Base-by-base conservation (phyloP, 92 coral and sea anemone genomes). In the Parazoanthus swiftii region DNA sequence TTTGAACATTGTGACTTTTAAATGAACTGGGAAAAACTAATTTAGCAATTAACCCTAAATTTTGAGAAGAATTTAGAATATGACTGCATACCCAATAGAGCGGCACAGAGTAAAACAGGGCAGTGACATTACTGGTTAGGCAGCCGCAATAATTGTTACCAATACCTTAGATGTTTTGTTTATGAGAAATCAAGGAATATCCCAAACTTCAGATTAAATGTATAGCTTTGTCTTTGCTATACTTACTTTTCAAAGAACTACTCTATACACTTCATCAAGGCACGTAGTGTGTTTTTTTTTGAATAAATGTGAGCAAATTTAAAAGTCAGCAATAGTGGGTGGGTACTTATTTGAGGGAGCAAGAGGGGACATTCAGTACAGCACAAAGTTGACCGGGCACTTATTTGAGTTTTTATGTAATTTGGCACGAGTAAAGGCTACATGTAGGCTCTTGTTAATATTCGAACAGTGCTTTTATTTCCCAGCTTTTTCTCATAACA, bases 121-220 rank as follows among this genome's bases (percentile, higher is more conserved):
- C 71, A 65, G 1, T 65, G 71, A 65, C 8, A 11, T 65, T 65
- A 65, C 71, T 65, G 71, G 71, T 65, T 65, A 65, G 71, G 71
- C 71, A 65, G 71, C 71, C 71, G 71, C 71, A 65, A 65, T 65
- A 65, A 65, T 65, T 65, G 71, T 65, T 65, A 65, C 71, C 71
- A 3, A 65, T 65, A 65, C 16, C 71, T 65, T 65, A 65, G 16
- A 0, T 65, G 71, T 65, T 65, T 65, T 65, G 71, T 65, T 65
- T 65, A 65, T 65, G 71, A 65, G 71, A 65, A 65, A 65, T 65
- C 71, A 65, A 65, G 71, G 71, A 65, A 65, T 65, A 65, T 65
- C 71, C 71, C 71, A 65, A 65, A 65, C 71, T 65, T 65, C 71
- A 65, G 71, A 65, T 65, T 65, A 65, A 65, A 65, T 65, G 23